A percentile compares a stretch with the other conserved stretches of the same genome.
These are phyloP conservation scores for Acleris emargana DNA, from an alignment of 2,888 invertebrate genomes.

Conservation along the genomic window DNA sequence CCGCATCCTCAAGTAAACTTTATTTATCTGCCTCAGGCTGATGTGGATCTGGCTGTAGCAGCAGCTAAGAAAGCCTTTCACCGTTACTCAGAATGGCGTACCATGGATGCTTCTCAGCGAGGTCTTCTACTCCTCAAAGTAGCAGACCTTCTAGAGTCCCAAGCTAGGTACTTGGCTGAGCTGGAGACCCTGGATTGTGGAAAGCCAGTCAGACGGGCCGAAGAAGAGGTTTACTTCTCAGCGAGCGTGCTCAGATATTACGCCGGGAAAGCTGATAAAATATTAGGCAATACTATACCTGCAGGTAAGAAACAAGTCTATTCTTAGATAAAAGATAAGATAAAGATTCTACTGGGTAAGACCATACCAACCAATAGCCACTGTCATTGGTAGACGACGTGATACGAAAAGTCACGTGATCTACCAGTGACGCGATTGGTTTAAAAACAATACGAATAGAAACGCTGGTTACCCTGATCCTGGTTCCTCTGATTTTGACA, in stretches of 20 bases:
- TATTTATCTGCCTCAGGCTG: slow-evolving; percentile 81
- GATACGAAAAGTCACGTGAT: no score
- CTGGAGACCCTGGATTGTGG: slow-evolving; percentile 98
- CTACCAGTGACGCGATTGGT: no score
- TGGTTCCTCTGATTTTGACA: no score
- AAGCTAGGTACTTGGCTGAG: slow-evolving; percentile 89
- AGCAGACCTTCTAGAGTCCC: slow-evolving; percentile 90
- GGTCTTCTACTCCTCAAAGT: slow-evolving; percentile 88
- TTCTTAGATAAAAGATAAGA: no score
- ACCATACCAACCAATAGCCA: no score
- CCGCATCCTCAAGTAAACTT: not conserved
- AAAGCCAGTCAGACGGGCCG: slow-evolving; percentile 91
- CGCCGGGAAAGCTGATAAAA: slow-evolving; percentile 97
- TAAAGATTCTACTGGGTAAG: no score
- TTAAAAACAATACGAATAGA: no score
- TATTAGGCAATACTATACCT: slow-evolving; percentile 90
- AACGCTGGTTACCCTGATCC: no score
- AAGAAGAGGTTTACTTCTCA: slow-evolving; percentile 86
- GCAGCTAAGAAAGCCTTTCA: slow-evolving; percentile 92
- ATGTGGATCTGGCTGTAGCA: slow-evolving; percentile 90
- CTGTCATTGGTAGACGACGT: no score
- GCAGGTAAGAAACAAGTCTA: slow-evolving; percentile 66
- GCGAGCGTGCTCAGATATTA: slow-evolving; percentile 90
- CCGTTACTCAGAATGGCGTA: slow-evolving; percentile 89
- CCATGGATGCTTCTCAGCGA: slow-evolving; percentile 91